A percentile compares a stretch with the other conserved stretches of the same genome.
These are phyloP conservation scores for Petrocephalus sullivani DNA, from an alignment of 2,797 vertebrate species.

Conservation along the genomic window DNA sequence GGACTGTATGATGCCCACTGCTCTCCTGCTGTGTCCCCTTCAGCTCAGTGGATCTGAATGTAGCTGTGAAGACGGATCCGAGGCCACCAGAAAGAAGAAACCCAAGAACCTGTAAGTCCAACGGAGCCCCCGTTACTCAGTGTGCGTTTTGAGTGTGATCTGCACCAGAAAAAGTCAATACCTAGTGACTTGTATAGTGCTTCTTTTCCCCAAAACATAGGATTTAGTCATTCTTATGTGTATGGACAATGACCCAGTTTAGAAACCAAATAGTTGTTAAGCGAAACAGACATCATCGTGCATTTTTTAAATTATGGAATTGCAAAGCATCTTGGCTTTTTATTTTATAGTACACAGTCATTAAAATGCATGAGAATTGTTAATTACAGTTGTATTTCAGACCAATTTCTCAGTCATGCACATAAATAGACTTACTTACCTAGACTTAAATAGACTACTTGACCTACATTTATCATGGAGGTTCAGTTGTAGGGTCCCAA, in stretches of 20 bases:
- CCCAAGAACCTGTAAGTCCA: slow-evolving; percentile 63
- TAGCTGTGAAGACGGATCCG: slow-evolving; percentile 48
- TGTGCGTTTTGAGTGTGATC: background rate
- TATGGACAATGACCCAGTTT: background rate
- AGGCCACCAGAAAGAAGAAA: slow-evolving; percentile 54
- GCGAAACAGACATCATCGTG: background rate
- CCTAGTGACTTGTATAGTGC: background rate
- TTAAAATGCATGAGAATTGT: background rate
- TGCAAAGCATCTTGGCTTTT: slow-evolving; percentile 3
- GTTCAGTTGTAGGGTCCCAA: background rate
- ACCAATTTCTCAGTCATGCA: background rate
- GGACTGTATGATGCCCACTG: background rate
- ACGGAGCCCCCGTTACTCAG: background rate
- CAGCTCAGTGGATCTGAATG: slow-evolving; percentile 50
- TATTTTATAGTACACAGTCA: background rate
- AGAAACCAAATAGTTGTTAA: background rate
- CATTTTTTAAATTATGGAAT: background rate
- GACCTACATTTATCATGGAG: slow-evolving; percentile 14
- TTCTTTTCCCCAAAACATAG: background rate
- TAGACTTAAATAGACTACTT: slow-evolving; percentile 5
- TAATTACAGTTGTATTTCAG: background rate
- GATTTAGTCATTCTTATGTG: background rate
- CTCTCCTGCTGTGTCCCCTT: slow-evolving; percentile 30
- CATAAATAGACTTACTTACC: background rate
- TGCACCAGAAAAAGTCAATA: background rate